Conservation (phyloP, 2,113 vertebrate species). For the Mixornis gularis region DNA sequence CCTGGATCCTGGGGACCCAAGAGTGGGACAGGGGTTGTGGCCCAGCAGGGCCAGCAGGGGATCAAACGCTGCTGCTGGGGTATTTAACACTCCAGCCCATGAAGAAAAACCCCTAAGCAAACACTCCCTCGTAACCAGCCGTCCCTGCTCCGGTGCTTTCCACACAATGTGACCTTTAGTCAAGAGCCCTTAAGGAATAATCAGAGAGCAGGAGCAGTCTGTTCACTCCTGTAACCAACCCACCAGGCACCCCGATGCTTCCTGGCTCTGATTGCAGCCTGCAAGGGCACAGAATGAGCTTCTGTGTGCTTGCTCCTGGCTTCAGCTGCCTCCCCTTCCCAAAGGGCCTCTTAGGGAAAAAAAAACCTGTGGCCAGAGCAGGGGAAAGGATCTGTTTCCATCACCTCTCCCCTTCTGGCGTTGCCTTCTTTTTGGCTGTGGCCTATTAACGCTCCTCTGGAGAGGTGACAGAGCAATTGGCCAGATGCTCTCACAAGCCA, state of each 20-base stretch:
- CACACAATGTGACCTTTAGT: slow-evolving; percentile 49
- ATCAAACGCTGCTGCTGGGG: background rate
- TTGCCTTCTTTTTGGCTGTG: background rate
- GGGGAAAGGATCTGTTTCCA: background rate
- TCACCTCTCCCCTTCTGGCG: background rate
- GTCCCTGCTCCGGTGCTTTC: background rate
- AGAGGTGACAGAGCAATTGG: background rate
- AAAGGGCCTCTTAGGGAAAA: background rate
- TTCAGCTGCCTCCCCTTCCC: slow-evolving; percentile 14
- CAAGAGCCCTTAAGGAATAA: slow-evolving; percentile 42
- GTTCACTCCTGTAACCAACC: background rate
- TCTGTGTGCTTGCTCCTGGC: background rate
- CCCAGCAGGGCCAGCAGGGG: background rate
- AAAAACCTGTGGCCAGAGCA: background rate
- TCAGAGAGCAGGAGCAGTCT: slow-evolving; percentile 5
- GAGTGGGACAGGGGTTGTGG: background rate
- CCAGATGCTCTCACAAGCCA: background rate
- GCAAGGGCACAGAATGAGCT: background rate
- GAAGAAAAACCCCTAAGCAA: background rate
- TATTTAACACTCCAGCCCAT: background rate
- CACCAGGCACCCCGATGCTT: background rate
- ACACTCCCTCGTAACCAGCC: background rate
- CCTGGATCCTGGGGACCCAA: background rate
- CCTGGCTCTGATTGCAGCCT: slow-evolving; percentile 3
- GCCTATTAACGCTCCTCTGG: background rate